These are phyloP conservation scores for Todiramphus saurophagus DNA, from an alignment of 2,113 vertebrate genomes.

Conservation along the genomic window DNA sequence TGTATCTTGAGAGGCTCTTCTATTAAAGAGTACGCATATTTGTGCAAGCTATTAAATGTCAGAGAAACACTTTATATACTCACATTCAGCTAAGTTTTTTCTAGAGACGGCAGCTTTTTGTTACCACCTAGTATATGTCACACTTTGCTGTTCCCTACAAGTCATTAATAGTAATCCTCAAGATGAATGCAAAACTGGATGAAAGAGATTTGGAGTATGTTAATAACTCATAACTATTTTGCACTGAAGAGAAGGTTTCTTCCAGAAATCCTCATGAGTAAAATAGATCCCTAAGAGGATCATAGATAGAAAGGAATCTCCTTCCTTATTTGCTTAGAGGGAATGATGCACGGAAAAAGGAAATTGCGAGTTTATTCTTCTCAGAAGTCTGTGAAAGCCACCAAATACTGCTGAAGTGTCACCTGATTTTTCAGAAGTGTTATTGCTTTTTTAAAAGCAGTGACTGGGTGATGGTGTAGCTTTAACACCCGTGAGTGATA, in stretches of 20 bases:
- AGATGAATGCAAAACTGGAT: background rate
- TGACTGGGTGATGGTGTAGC: background rate
- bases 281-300: background rate
- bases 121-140: background rate
- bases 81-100: background rate
- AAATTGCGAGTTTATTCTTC: background rate
- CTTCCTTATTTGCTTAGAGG: background rate
- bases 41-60: background rate
- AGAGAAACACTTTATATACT: background rate
- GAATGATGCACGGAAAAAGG: background rate
- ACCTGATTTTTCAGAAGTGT: background rate
- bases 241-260: background rate
- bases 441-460: background rate
- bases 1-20: background rate
- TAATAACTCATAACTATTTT: background rate
- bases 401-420: background rate
- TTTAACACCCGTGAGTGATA: background rate
- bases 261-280: background rate
- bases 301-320: background rate
- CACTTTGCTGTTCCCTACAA: background rate
- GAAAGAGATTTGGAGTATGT: background rate
- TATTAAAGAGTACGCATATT: background rate
- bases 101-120: background rate
- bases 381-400: background rate
- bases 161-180: background rate